phyloP scores from a whole-genome alignment of 2,113 vertebrate genomes.

The Neodontobutis hainanensis region DNA sequence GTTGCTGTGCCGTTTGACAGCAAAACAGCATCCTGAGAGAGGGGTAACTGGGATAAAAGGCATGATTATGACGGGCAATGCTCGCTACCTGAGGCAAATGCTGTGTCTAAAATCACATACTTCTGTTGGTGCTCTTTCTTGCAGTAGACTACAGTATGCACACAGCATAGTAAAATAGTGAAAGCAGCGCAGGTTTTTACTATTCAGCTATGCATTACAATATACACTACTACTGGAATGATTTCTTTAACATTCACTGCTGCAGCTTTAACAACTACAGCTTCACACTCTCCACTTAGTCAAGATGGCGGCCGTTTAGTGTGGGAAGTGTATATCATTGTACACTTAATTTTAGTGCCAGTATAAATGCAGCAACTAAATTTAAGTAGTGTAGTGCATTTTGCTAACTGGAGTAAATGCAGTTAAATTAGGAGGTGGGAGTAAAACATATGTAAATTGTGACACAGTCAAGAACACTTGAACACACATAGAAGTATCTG shows the following conservation, averaged over 20 bases:
- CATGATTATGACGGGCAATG: conserved; percentile 55
- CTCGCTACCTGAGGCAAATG: conserved; percentile 65
- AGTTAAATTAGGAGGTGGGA: background rate
- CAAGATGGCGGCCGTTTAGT: background rate
- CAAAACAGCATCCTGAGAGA: conserved; percentile 66
- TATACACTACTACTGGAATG: too few relatives aligned
- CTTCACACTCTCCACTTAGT: background rate
- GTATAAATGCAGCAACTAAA: background rate
- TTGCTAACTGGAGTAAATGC: background rate
- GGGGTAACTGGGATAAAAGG: conserved; percentile 71
- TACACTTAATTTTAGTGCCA: background rate
- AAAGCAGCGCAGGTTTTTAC: background rate
- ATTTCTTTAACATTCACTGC: too few relatives aligned
- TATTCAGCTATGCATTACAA: too few relatives aligned
- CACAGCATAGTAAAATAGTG: background rate
- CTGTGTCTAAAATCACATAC: conserved; percentile 1
- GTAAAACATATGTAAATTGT: background rate
- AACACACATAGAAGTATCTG: conserved; percentile 63
- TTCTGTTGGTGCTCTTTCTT: background rate
- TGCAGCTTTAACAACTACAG: too few relatives aligned
- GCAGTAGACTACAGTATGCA: background rate
- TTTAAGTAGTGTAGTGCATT: background rate
- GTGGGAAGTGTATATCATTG: background rate
- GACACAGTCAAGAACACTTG: conserved; percentile 35
- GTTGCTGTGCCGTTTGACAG: conserved; percentile 63